Percentiles rank a stretch among this genome's conserved stretches.
These are phyloP conservation scores for Silurus meridionalis DNA, from an alignment of 2,113 vertebrate genomes.

Conservation along the genomic window DNA sequence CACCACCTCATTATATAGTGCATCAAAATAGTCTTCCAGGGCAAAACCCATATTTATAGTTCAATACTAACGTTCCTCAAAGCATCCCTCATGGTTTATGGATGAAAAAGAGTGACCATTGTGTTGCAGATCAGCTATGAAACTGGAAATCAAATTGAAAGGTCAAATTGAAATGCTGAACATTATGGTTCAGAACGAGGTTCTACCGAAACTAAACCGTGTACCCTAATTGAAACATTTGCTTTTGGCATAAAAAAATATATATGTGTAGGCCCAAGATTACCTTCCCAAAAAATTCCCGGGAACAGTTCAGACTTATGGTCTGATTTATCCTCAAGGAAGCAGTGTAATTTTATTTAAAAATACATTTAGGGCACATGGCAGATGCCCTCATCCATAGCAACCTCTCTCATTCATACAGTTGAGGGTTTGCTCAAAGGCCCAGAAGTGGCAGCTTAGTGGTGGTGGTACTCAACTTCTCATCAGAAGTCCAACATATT, in stretches of 20 bases:
- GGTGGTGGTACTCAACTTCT: too few relatives aligned
- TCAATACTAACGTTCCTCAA: background rate
- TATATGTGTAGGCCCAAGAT: background rate
- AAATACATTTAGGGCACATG: too few relatives aligned
- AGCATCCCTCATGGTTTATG: background rate
- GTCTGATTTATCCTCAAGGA: background rate
- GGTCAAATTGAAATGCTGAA: background rate
- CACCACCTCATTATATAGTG: slow-evolving; percentile 10
- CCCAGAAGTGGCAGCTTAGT: too few relatives aligned
- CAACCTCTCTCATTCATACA: too few relatives aligned
- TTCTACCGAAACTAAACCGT: background rate
- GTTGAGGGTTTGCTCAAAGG: too few relatives aligned
- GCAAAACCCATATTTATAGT: background rate
- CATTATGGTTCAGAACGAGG: background rate
- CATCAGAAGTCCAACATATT: too few relatives aligned
- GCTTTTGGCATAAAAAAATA: background rate
- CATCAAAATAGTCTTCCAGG: slow-evolving; percentile 15
- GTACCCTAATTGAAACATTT: background rate
- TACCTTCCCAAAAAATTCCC: background rate
- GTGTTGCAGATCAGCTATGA: background rate
- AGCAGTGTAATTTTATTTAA: background rate
- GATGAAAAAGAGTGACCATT: background rate
- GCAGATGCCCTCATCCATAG: too few relatives aligned
- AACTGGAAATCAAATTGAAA: background rate
- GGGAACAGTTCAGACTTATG: background rate